These are phyloP conservation scores for Liolophura sinensis DNA, from an alignment of 1,140 invertebrate species.

Conservation along the genomic window DNA sequence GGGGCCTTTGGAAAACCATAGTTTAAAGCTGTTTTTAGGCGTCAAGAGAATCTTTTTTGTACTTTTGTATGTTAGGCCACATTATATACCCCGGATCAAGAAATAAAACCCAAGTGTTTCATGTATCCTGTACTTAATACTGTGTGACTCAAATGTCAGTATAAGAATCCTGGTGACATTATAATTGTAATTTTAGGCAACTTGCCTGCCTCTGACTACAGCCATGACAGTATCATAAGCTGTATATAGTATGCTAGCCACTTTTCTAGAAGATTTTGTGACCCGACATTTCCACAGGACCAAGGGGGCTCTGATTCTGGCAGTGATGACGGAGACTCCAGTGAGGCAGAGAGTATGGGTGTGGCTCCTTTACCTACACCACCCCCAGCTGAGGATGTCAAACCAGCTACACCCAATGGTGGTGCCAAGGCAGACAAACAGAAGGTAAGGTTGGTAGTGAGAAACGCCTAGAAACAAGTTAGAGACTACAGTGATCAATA, in stretches of 20 bases:
- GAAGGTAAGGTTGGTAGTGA: background rate
- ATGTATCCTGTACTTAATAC: too few relatives aligned
- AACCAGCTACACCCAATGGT: conserved; percentile 16
- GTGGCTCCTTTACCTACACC: background rate
- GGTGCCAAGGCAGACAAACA: conserved; percentile 12
- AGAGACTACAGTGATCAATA: too few relatives aligned
- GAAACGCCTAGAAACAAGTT: too few relatives aligned
- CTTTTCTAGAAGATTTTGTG: background rate
- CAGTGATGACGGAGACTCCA: conserved; percentile 36
- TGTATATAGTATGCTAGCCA: background rate
- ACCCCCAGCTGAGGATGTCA: conserved; percentile 6
- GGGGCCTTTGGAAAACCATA: too few relatives aligned
- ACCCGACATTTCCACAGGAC: conserved; percentile 11
- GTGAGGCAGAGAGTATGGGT: conserved; percentile 24
- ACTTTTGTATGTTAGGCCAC: too few relatives aligned
- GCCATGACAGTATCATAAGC: background rate
- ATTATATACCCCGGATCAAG: too few relatives aligned
- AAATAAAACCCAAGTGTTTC: too few relatives aligned
- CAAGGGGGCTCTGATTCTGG: conserved; percentile 31
- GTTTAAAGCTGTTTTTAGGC: too few relatives aligned
- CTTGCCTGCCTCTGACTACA: background rate
- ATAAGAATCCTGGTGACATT: too few relatives aligned
- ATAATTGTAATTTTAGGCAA: too few relatives aligned
- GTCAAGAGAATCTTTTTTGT: too few relatives aligned
- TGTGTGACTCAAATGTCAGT: too few relatives aligned